These are phyloP conservation scores for Pocillopora grandis DNA, from an alignment of 92 coral and sea anemone species.

Conservation along the genomic window DNA sequence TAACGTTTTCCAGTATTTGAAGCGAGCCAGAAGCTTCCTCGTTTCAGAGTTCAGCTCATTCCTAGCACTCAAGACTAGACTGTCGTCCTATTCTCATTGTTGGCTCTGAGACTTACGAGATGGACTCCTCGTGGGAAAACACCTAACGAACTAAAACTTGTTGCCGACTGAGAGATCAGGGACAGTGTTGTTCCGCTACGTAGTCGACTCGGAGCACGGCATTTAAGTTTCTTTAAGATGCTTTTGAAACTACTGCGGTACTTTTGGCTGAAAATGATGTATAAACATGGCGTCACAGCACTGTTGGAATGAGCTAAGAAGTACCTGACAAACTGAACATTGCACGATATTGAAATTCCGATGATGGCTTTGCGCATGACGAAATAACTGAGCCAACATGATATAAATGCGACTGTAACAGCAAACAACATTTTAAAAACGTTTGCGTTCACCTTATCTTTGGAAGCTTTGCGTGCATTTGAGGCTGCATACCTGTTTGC, in stretches of 20 bases:
- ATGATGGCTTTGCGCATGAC: conserved; percentile 10
- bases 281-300: conserved; percentile 68
- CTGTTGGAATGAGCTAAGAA: conserved; percentile 29
- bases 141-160: neutral
- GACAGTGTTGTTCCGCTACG: neutral
- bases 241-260: conserved; percentile 55
- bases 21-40: neutral
- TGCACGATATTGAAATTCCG: conserved; percentile 3
- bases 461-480: neutral
- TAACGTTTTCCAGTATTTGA: too few species aligned
- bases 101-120: conserved; percentile 2
- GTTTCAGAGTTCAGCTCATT: neutral
- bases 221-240: neutral
- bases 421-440: conserved; percentile 22
- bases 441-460: conserved; percentile 10
- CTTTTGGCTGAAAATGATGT: conserved; percentile 60
- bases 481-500: neutral
- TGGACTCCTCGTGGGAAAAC: neutral
- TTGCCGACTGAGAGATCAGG: neutral
- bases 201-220: neutral
- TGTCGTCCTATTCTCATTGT: neutral
- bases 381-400: conserved; percentile 21
- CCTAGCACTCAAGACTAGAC: neutral
- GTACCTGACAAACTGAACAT: conserved; percentile 10
- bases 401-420: conserved; percentile 8